A percentile compares a stretch with the other conserved stretches of the same genome.
Evolutionary conservation across 2,797 vertebrate species (phyloP).

Genomic region (Vultur gryphus): DNA sequence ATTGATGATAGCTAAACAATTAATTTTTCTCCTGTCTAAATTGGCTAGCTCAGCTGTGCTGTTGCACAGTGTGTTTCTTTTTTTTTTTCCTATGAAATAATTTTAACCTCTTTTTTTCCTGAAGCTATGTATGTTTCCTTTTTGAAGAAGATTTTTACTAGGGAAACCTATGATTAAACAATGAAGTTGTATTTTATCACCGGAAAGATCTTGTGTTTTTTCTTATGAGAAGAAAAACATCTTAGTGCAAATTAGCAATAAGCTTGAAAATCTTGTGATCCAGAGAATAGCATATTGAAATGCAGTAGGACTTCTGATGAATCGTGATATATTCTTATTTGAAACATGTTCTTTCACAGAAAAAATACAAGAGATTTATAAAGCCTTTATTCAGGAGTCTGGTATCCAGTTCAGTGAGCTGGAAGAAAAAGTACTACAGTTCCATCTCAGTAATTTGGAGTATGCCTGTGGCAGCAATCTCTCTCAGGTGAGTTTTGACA

Average conservation of each 20-base stretch:
- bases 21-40: not conserved
- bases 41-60: not conserved
- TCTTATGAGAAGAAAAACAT: not conserved
- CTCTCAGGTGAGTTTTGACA: slow-evolving; percentile 80
- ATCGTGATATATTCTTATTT: not conserved
- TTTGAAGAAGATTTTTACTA: not conserved
- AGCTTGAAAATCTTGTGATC: not conserved
- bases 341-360: slow-evolving; percentile 72
- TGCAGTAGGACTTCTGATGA: not conserved
- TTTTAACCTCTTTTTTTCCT: not conserved
- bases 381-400: slow-evolving; percentile 93
- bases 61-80: not conserved
- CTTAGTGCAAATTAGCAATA: not conserved
- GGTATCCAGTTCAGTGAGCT: slow-evolving; percentile 93
- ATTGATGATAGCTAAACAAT: not conserved
- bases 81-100: not conserved
- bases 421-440: slow-evolving; percentile 95
- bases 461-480: slow-evolving; percentile 93
- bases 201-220: not conserved
- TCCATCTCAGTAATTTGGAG: slow-evolving; percentile 97
- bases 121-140: not conserved
- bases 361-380: slow-evolving; percentile 95
- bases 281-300: not conserved
- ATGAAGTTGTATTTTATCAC: not conserved
- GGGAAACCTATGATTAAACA: not conserved